These are phyloP conservation scores for Athene noctua DNA, from an alignment of 2,113 vertebrate species.

Conservation along the genomic window DNA sequence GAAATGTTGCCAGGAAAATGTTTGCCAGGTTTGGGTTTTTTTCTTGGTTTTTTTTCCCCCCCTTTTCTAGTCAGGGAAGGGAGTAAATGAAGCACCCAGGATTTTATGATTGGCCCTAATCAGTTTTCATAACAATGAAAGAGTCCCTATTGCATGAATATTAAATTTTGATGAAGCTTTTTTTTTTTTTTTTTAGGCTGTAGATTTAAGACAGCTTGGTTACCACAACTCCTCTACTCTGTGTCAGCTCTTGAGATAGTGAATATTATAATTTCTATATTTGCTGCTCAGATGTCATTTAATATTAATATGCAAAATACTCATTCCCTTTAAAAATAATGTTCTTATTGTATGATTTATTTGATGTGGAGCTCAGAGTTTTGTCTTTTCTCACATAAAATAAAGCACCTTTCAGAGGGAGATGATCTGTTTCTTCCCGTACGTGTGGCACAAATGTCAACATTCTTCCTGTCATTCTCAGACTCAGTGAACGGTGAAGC, in stretches of 20 bases:
- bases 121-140: slow-evolving; percentile 46
- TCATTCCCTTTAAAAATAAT: slow-evolving; percentile 61
- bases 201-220: slow-evolving; percentile 41
- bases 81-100: not conserved
- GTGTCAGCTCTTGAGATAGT: slow-evolving; percentile 29
- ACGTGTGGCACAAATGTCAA: slow-evolving; percentile 57
- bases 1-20: slow-evolving; percentile 33
- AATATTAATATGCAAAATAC: slow-evolving; percentile 67
- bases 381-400: slow-evolving; percentile 60
- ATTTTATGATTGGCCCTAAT: slow-evolving; percentile 29
- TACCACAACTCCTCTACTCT: slow-evolving; percentile 15
- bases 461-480: slow-evolving; percentile 55
- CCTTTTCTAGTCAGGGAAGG: not conserved
- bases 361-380: slow-evolving; percentile 50
- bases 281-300: slow-evolving; percentile 29
- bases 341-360: slow-evolving; percentile 65
- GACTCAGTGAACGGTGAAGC: slow-evolving; percentile 32
- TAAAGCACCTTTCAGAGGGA: slow-evolving; percentile 56
- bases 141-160: slow-evolving; percentile 41
- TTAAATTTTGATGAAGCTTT: slow-evolving; percentile 54
- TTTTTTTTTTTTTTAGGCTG: slow-evolving; percentile 13
- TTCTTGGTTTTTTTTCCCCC: not conserved
- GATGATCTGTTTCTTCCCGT: slow-evolving; percentile 27
- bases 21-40: not conserved
- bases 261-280: slow-evolving; percentile 52